Evolutionary conservation across 2,113 vertebrate genomes (phyloP), one percentile per base, ranked within the genome.

Genomic region (Sterna hirundo): DNA sequence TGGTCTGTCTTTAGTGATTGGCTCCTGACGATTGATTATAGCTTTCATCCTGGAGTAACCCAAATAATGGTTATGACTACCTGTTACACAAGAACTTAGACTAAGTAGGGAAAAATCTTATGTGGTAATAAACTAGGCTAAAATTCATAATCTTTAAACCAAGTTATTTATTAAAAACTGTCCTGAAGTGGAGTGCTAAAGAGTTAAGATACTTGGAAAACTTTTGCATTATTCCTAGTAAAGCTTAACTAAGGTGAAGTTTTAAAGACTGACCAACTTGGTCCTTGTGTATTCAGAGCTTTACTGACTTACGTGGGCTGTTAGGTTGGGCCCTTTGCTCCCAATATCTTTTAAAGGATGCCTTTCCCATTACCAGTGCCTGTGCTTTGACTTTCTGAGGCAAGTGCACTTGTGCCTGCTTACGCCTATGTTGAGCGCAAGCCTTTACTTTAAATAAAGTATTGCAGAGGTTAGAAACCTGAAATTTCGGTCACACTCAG

Each of bases 261-360:
- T 88, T 68, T 80, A 38, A 46, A 76, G 32, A 27, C 13, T 70
- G 34, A 30, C 25, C 7, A 25, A 7, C 11, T 18, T 77, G 13
- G 30, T 30, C 27, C 23, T 32, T 40, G 34, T 18, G 15, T 51
- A 3, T 47, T 57, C 7, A 25, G 36, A 70, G 21, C 21, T 44
- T 77, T 30, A 21, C 10, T n/a, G 65, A 5, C 27, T 42, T 7
- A 21, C 0, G 6, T 18, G 36, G 20, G 14, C 29, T 15, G 18
- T 61, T 42, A 14, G 25, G 36, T 27, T 29, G 68, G 55, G 42
- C 54, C 17, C 20, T 26, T 83, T 6, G 1, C 11, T 34, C 15
- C 60, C 25, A 5, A 0, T 46, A 19, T 25, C 32, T 64, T 49
- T 36, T 60, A 6, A 60, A 36, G 47, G 58, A 14, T 86, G 61